Conservation (phyloP, 2,113 vertebrate species). For the Indri indri region DNA sequence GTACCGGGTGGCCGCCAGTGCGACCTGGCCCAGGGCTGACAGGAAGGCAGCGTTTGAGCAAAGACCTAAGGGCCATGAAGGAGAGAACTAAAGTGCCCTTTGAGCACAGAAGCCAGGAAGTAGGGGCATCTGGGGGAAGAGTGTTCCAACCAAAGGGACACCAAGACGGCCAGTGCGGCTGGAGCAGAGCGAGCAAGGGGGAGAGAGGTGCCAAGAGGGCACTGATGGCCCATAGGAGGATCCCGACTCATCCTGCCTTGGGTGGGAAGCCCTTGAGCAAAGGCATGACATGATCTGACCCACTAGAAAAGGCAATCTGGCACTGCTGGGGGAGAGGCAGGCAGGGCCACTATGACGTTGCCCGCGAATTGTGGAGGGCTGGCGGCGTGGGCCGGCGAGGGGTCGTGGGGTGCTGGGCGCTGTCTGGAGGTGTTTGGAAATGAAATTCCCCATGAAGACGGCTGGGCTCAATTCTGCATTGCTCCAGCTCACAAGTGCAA, state of each 20-base stretch:
- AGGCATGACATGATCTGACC: neutral
- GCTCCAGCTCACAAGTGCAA: rapidly evolving
- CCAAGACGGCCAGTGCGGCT: neutral
- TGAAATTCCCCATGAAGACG: neutral
- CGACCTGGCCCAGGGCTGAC: rapidly evolving
- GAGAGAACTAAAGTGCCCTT: neutral
- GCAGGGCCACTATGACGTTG: neutral
- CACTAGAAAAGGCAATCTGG: neutral
- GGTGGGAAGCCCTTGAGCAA: neutral
- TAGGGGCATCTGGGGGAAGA: neutral
- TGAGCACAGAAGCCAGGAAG: neutral
- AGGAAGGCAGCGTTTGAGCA: neutral
- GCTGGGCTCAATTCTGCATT: neutral
- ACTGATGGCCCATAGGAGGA: neutral
- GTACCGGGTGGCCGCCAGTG: neutral
- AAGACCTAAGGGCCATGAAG: neutral
- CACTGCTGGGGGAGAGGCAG: neutral
- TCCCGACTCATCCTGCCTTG: neutral
- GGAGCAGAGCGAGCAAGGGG: neutral
- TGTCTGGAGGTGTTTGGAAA: neutral
- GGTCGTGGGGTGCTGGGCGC: rapidly evolving
- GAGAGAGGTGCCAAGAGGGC: neutral
- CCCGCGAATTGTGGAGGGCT: neutral
- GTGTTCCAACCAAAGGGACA: neutral
- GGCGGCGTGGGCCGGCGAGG: neutral